Conservation (phyloP, 2,888 invertebrate species). For the Iphiclides podalirius region DNA sequence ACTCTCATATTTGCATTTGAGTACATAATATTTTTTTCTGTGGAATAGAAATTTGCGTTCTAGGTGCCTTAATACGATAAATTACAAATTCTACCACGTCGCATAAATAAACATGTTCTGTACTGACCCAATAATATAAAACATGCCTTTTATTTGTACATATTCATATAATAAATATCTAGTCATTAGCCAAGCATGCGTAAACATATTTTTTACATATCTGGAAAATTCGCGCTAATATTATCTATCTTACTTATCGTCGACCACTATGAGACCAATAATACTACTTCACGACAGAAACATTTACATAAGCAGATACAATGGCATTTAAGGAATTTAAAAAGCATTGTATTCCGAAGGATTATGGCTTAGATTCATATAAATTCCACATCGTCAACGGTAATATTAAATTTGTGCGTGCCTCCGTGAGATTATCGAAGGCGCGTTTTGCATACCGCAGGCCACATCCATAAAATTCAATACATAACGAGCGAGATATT, state of each 20-base stretch:
- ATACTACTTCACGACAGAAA: constrained; percentile 23
- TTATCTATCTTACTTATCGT: constrained; percentile 19
- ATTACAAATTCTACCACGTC: neutral
- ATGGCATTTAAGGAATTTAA: neutral
- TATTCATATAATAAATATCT: constrained; percentile 6
- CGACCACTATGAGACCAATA: constrained; percentile 22
- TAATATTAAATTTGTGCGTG: constrained; percentile 50
- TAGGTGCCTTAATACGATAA: too few relatives aligned
- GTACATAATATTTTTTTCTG: too few relatives aligned
- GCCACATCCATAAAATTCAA: constrained; percentile 69
- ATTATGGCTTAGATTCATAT: constrained; percentile 7
- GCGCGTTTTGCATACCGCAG: constrained; percentile 71
- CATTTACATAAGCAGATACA: constrained; percentile 21
- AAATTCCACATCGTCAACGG: constrained; percentile 29
- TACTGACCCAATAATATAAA: constrained; percentile 5
- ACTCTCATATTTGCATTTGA: too few relatives aligned
- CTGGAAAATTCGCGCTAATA: constrained; percentile 18
- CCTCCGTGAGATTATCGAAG: constrained; percentile 61
- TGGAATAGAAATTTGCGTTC: too few relatives aligned
- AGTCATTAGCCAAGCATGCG: constrained; percentile 5
- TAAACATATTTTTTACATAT: constrained; percentile 17
- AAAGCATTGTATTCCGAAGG: constrained; percentile 2
- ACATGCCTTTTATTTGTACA: constrained; percentile 1
- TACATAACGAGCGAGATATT: constrained; percentile 61
- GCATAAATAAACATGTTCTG: neutral